Evolutionary conservation across 2,888 invertebrate genomes (phyloP), one percentile per base, ranked within the genome.

Genomic region (Panorpa germanica): DNA sequence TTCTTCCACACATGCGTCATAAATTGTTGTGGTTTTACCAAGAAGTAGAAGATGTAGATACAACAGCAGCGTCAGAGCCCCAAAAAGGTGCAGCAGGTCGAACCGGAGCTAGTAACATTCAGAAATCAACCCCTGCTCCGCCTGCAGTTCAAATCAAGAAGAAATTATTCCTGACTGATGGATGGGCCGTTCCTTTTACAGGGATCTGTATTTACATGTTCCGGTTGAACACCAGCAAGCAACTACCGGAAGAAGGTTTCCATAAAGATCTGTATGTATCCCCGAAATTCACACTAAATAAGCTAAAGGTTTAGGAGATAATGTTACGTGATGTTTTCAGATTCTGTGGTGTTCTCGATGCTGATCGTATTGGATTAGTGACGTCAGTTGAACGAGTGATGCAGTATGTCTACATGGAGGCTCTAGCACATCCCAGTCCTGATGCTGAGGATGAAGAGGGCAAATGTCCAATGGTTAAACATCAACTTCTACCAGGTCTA

Each of bases 241-340:
- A 83, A 48, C 52, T 88, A 39, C 85, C 85, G 0, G 86, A 86
- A 49, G 86, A 88, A 56, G 85, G 85, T n/a, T 86, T 86, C 44
- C 85, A 85, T 49, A 85, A 83, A 57, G 85, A 69, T 49, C 50
- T 69, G 68, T 69, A 43, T 63, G 66, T 48, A 38, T 20, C 8
- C 8, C 20, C 16, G 17, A 14, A 5, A 10, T 17, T 9, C 5
- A 11, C 6, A 7, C 4, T 12, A 13, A 12, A 7, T 25, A 11
- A 8, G 10, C 10, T 25, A 25, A 8, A 8, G 10, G 8, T 13
- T 8, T 8, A 13, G 11, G 11, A 17, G 7, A 25, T 28, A 21
- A 28, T 3, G 6, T 10, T 5, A n/a, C n/a, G n/a, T n/a, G 10
- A 12, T 13, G 14, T 13, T 30, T 34, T 4, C 31, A 68, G 69